phyloP scores from a whole-genome alignment of 2,797 vertebrate genomes.

The Enteromius treurensis region DNA sequence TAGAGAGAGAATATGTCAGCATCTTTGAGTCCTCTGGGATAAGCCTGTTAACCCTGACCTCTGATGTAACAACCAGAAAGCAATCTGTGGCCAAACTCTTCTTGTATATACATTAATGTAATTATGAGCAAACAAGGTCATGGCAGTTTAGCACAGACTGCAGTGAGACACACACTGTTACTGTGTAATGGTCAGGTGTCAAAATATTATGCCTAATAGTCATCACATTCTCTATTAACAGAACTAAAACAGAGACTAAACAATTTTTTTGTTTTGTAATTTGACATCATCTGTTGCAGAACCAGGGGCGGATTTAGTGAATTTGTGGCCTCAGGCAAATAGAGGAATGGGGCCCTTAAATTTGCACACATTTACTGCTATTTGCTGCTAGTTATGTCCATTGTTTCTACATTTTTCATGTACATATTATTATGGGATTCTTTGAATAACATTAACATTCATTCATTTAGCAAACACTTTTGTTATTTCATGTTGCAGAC shows the following conservation, averaged over 20 bases:
- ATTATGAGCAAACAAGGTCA: constrained; percentile 21
- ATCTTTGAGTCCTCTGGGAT: constrained; percentile 14
- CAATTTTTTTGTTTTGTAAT: not conserved
- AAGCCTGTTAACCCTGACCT: constrained; percentile 50
- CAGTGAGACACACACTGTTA: not conserved
- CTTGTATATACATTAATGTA: constrained; percentile 42
- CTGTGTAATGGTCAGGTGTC: constrained; percentile 9
- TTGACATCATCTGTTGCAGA: constrained; percentile 38
- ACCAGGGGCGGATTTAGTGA: not conserved
- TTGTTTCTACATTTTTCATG: too few relatives aligned
- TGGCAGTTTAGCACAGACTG: not conserved
- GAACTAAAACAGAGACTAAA: not conserved
- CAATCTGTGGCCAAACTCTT: constrained; percentile 6
- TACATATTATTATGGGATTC: too few relatives aligned
- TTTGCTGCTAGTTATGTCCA: too few relatives aligned
- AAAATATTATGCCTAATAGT: constrained; percentile 13
- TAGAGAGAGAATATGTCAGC: constrained; percentile 43
- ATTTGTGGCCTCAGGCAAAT: too few relatives aligned
- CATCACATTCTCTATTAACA: not conserved
- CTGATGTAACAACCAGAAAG: constrained; percentile 29
- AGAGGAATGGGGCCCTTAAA: too few relatives aligned
- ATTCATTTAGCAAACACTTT: too few relatives aligned
- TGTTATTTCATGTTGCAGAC: too few relatives aligned
- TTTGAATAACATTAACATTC: too few relatives aligned
- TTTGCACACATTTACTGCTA: too few relatives aligned